Evolutionary conservation across 2,888 invertebrate species (phyloP).

Genomic region (Brachypterus glaber): DNA sequence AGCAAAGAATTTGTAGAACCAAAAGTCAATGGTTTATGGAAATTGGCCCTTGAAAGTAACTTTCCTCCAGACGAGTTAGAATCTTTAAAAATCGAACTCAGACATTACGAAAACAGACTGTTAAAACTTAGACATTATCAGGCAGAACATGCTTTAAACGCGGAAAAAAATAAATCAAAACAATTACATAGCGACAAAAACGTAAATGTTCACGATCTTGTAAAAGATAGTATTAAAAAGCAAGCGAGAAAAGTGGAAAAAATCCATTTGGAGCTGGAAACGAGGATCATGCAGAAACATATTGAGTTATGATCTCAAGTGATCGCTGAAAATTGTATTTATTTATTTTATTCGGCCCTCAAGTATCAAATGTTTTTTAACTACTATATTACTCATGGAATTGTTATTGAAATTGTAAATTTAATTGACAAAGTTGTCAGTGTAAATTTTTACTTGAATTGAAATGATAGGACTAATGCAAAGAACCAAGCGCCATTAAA

Average conservation of each 20-base stretch:
- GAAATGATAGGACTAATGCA: no score
- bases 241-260: constrained; percentile 78
- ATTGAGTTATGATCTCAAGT: constrained; percentile 69
- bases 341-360: no score
- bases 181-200: constrained; percentile 55
- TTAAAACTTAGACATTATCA: constrained; percentile 75
- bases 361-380: no score
- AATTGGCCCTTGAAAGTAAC: constrained; percentile 65
- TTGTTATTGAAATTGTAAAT: no score
- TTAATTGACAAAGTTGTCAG: no score
- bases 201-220: constrained; percentile 51
- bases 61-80: constrained; percentile 74
- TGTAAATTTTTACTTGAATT: no score
- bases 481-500: no score
- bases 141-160: constrained; percentile 66
- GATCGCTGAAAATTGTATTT: no score
- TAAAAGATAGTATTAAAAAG: constrained; percentile 73
- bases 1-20: constrained; percentile 84
- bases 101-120: constrained; percentile 78
- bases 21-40: constrained; percentile 84
- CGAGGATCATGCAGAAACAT: constrained; percentile 66
- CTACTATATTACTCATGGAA: no score
- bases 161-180: constrained; percentile 55
- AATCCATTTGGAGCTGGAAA: constrained; percentile 69
- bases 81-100: constrained; percentile 69